Conservation (phyloP, 2,797 vertebrate species). For the Eremophila alpestris region DNA sequence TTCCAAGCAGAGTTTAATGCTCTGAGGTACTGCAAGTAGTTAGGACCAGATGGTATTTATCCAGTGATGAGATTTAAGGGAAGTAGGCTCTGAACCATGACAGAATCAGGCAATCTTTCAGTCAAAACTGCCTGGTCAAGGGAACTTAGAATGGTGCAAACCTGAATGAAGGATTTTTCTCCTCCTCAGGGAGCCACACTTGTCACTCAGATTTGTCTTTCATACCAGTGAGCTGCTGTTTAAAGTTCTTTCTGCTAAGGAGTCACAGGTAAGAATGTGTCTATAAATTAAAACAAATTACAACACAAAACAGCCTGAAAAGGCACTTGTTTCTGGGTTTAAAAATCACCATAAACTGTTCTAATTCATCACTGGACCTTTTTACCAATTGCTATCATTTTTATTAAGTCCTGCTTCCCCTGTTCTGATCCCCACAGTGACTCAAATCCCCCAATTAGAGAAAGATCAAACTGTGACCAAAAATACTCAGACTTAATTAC, state of each 20-base stretch:
- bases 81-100: not conserved
- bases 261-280: not conserved
- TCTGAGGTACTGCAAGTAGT: not conserved
- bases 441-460: conserved; percentile 6
- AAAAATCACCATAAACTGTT: not conserved
- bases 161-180: not conserved
- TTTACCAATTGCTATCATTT: not conserved
- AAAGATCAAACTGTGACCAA: conserved; percentile 28
- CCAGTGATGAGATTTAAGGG: not conserved
- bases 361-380: not conserved
- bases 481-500: conserved; percentile 39
- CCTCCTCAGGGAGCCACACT: not conserved
- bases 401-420: not conserved
- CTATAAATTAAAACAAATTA: conserved; percentile 5
- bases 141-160: not conserved
- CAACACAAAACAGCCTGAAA: not conserved
- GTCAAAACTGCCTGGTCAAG: not conserved
- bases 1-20: not conserved
- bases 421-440: conserved; percentile 7
- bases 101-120: not conserved
- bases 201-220: not conserved
- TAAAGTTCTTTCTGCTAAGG: not conserved
- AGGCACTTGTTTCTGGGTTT: not conserved
- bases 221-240: not conserved
- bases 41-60: not conserved